Evolutionary conservation across 2,113 vertebrate species (phyloP).

Genomic region (Platysteira castanea): DNA sequence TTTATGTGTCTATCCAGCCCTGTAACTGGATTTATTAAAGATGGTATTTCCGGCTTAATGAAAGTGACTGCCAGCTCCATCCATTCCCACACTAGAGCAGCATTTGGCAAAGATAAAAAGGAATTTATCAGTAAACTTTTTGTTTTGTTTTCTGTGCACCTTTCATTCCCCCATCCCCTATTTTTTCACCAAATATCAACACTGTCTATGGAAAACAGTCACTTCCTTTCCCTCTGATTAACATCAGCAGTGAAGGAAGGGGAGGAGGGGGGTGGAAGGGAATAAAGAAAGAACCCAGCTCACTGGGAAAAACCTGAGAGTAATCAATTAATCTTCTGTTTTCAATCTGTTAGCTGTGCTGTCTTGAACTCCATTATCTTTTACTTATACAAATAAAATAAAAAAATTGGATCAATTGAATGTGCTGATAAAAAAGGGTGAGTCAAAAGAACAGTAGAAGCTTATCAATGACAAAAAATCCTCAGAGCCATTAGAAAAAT

Average conservation of each 20-base stretch:
- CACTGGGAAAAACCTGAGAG: conserved; percentile 11
- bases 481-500: background rate
- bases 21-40: conserved; percentile 47
- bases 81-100: conserved; percentile 45
- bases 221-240: conserved; percentile 68
- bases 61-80: background rate
- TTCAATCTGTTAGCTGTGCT: conserved; percentile 5
- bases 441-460: background rate
- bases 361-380: background rate
- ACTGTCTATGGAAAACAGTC: conserved; percentile 66
- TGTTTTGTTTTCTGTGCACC: conserved; percentile 43
- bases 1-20: conserved; percentile 21
- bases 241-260: conserved; percentile 35
- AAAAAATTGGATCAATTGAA: background rate
- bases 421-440: background rate
- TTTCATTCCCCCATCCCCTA: background rate
- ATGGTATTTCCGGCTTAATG: conserved; percentile 31
- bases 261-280: background rate
- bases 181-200: conserved; percentile 69
- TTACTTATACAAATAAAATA: background rate
- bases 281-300: background rate
- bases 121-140: conserved; percentile 30
- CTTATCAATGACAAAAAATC: background rate
- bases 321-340: conserved; percentile 12
- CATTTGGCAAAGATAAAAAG: conserved; percentile 47